phyloP scores from a whole-genome alignment of 2,797 vertebrate genomes.

The Eremophila alpestris region DNA sequence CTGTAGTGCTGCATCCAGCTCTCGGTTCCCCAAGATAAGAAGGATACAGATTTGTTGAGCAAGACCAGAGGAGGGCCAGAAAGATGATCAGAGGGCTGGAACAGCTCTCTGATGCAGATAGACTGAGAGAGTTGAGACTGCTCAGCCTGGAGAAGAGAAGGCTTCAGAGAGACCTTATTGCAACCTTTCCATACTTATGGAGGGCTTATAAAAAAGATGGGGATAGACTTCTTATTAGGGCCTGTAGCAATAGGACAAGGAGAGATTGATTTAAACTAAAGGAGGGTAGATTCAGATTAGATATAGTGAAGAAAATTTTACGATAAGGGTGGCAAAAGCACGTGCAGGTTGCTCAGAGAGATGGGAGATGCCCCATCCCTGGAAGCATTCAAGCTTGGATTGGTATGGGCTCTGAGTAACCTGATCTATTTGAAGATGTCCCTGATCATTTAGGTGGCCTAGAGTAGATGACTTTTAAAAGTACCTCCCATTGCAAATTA shows the following conservation, averaged over 20 bases:
- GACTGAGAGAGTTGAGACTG: neutral
- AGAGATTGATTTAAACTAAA: neutral
- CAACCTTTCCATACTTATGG: accelerated
- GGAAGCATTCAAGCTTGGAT: neutral
- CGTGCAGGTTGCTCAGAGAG: neutral
- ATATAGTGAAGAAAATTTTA: neutral
- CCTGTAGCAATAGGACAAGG: neutral
- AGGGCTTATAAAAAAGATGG: neutral
- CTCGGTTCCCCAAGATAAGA: neutral
- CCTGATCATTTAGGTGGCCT: neutral
- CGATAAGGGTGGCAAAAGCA: accelerated
- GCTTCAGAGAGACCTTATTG: neutral
- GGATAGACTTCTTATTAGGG: neutral
- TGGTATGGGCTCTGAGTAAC: neutral
- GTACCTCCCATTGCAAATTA: neutral
- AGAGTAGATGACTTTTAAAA: neutral
- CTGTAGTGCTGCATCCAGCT: neutral
- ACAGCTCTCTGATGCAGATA: neutral
- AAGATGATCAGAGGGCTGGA: neutral
- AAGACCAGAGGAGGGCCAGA: neutral
- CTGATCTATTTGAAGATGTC: neutral
- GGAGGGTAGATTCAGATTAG: neutral
- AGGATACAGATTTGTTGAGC: neutral
- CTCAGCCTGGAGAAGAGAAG: neutral
- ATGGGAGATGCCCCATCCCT: neutral